phyloP scores from a whole-genome alignment of 2,888 invertebrate species.

The Lasioglossum lativentre region DNA sequence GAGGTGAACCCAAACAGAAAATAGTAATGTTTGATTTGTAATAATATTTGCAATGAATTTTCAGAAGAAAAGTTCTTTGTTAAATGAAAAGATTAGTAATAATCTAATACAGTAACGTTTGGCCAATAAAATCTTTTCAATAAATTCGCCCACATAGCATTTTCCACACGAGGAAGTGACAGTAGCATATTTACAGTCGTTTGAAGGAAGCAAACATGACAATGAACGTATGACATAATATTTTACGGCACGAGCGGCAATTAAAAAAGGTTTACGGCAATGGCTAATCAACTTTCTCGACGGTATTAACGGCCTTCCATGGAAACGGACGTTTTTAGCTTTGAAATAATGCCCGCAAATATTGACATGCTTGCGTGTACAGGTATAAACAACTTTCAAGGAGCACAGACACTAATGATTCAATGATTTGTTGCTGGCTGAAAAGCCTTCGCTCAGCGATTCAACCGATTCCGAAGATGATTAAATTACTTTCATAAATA shows the following conservation, averaged over 20 bases:
- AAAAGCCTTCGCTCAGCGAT: constrained; percentile 21
- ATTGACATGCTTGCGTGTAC: constrained; percentile 33
- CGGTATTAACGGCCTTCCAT: neutral
- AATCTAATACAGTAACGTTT: neutral
- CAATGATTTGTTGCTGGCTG: constrained; percentile 47
- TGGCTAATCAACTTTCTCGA: constrained; percentile 11
- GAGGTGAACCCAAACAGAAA: too few species aligned
- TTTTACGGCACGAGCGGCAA: neutral
- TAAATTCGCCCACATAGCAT: neutral
- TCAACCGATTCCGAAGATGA: constrained; percentile 27
- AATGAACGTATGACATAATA: constrained; percentile 7
- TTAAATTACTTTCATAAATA: constrained; percentile 41
- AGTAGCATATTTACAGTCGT: neutral
- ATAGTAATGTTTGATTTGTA: too few species aligned
- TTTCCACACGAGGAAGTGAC: neutral
- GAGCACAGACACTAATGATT: constrained; percentile 51
- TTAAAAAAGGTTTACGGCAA: neutral
- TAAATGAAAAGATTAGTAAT: neutral
- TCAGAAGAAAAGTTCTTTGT: neutral
- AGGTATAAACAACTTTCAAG: constrained; percentile 59
- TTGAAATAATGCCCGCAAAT: constrained; percentile 40
- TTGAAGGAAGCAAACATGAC: neutral
- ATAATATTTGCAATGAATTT: neutral
- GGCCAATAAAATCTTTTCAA: neutral
- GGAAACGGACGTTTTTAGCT: constrained; percentile 20